Evolutionary conservation across 2,888 invertebrate species (phyloP), one percentile per base, ranked within the genome.

Genomic region (Agrochola lychnidis): DNA sequence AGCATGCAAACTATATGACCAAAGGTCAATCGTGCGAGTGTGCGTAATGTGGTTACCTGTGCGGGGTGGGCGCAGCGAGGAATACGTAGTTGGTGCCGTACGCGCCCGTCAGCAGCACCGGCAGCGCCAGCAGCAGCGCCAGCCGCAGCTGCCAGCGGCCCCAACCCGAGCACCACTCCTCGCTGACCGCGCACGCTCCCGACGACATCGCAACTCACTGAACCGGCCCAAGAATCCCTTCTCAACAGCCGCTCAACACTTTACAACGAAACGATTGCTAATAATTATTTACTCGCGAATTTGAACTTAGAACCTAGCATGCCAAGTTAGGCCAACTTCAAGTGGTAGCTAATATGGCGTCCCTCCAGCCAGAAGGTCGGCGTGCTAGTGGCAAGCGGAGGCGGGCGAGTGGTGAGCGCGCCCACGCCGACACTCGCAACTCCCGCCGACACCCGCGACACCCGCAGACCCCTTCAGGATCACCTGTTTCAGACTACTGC

Each of bases 31-130:
- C 3, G 22, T 25, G 5, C 42, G 5, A 14, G 16, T 61, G 4
- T 25, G 10, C 42, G 25, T 19, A 19, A 48, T 45, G 22, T 53
- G 42, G 42, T 62, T 84, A 96, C 96, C 96, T 96, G 93, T 95
- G 93, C 4, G 93, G 92, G 10, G 94, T 93, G 61, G 93, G 92
- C 4, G 94, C 95, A 0, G 96, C 96, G 4, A 96, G 93, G 91
- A 96, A 96, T 84, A 96, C 96, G 88, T 96, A 96, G 93, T 96
- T 96, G 90, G 96, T 95, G 61, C 95, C 94, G 90, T 96, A 96
- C 73, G 95, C 93, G 76, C 96, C 95, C 12, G 96, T 96, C 57
- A 95, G 93, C 92, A 95, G 89, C 90, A 95, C 95, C 40, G 95
- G 95, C 90, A 97, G 90, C 85, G 96, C 95, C 91, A 96, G 93